Evolutionary conservation across 2,797 vertebrate genomes (phyloP).

Genomic region (Neosilurus hyrtlii): DNA sequence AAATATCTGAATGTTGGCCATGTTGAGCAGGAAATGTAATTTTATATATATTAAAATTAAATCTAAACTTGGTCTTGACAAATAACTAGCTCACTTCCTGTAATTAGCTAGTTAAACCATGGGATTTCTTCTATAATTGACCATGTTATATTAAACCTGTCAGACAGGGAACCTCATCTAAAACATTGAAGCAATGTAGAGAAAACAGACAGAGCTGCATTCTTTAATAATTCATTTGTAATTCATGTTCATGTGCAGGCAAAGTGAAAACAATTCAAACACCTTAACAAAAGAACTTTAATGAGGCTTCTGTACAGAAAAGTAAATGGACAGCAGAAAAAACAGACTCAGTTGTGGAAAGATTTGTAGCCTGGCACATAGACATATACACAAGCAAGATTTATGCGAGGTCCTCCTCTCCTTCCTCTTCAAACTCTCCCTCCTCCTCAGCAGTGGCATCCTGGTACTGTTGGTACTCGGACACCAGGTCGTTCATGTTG

Average conservation of each 20-base stretch:
- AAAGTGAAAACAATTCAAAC: constrained; percentile 3
- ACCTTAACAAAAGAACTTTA: constrained; percentile 53
- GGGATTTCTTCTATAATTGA: no score
- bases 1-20: no score
- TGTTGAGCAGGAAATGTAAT: no score
- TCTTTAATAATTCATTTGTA: no score
- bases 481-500: constrained; percentile 85
- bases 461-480: constrained; percentile 83
- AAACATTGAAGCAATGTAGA: background rate
- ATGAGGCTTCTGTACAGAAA: constrained; percentile 63
- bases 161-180: background rate
- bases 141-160: background rate
- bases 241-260: background rate
- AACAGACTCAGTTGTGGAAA: constrained; percentile 48
- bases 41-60: no score
- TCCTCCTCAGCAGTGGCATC: constrained; percentile 79
- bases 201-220: background rate
- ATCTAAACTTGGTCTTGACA: no score
- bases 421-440: constrained; percentile 78
- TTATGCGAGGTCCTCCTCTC: constrained; percentile 73
- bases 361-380: constrained; percentile 48
- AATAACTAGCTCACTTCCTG: no score
- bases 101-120: no score
- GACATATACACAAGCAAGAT: constrained; percentile 41
- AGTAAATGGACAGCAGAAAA: constrained; percentile 10